Evolutionary conservation across 2,888 invertebrate species (phyloP).

Genomic region (Nematopogon swammerdamellus): DNA sequence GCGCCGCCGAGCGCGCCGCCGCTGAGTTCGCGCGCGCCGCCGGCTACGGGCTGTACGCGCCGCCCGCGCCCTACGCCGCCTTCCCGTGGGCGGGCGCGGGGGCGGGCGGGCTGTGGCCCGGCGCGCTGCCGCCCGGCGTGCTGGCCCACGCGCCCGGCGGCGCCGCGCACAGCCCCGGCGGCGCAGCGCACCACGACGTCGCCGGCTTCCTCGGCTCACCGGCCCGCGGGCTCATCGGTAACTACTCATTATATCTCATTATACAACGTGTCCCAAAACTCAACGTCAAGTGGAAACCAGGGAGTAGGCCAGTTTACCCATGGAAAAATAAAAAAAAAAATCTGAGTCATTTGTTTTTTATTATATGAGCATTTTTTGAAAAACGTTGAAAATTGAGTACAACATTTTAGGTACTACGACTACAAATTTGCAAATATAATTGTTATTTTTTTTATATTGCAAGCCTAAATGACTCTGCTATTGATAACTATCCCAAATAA

Average conservation of each 20-base stretch:
- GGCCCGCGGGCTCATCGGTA: constrained; percentile 16
- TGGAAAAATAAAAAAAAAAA: too few species aligned
- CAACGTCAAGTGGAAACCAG: too few species aligned
- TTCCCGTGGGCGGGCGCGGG: constrained; percentile 49
- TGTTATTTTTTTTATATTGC: too few species aligned
- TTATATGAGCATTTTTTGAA: too few species aligned
- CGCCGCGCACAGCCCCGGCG: constrained; percentile 36
- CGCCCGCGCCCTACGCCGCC: constrained; percentile 67
- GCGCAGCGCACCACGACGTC: constrained; percentile 37
- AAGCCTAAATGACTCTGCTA: too few species aligned
- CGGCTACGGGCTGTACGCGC: constrained; percentile 82
- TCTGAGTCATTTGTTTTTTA: too few species aligned
- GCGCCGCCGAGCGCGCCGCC: constrained; percentile 94
- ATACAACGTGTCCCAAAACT: too few species aligned
- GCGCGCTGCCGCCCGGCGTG: constrained; percentile 58
- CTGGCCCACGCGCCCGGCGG: constrained; percentile 52
- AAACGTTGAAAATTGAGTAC: too few species aligned
- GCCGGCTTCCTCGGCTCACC: constrained; percentile 30
- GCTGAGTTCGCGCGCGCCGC: constrained; percentile 93
- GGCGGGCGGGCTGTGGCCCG: constrained; percentile 48
- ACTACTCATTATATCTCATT: neutral
- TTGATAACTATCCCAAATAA: too few species aligned
- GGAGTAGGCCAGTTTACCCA: too few species aligned
- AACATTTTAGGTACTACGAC: too few species aligned
- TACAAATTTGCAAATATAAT: too few species aligned